Conservation (phyloP, 1,140 invertebrate species). For the Bombus ignitus region DNA sequence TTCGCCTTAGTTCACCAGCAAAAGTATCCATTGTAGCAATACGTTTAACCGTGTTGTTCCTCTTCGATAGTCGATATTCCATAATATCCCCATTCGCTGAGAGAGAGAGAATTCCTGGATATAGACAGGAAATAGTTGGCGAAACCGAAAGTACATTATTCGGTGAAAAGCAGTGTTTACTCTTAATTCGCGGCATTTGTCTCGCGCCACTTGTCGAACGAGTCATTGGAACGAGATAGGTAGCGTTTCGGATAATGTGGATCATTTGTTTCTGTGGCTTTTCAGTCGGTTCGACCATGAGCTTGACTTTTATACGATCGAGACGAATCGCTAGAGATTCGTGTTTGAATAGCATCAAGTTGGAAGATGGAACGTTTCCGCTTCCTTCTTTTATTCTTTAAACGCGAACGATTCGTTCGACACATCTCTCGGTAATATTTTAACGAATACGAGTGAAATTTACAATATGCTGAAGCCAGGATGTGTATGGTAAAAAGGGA, state of each 20-base stretch:
- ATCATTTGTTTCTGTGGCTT: constrained; percentile 4
- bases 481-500: neutral
- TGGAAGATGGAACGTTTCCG: neutral
- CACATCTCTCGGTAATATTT: neutral
- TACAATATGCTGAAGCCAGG: neutral
- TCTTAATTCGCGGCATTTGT: constrained; percentile 38
- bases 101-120: neutral
- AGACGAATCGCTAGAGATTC: neutral
- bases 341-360: neutral
- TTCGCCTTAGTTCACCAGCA: too few relatives aligned
- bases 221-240: constrained; percentile 42
- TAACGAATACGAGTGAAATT: neutral
- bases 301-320: constrained; percentile 20
- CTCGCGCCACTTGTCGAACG: constrained; percentile 49
- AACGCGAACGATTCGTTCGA: neutral
- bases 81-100: neutral
- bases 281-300: constrained; percentile 31
- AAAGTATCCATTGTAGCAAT: too few relatives aligned
- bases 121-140: constrained; percentile 32
- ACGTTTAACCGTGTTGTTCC: too few relatives aligned
- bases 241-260: constrained; percentile 13
- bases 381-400: neutral
- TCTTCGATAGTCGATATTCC: neutral
- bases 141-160: constrained; percentile 46
- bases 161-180: constrained; percentile 56